Evolutionary conservation across 35 echinoderm and acorn worm species (phyloP), one percentile per base, ranked within the genome.

Genomic region (Holothuria glaberrima): DNA sequence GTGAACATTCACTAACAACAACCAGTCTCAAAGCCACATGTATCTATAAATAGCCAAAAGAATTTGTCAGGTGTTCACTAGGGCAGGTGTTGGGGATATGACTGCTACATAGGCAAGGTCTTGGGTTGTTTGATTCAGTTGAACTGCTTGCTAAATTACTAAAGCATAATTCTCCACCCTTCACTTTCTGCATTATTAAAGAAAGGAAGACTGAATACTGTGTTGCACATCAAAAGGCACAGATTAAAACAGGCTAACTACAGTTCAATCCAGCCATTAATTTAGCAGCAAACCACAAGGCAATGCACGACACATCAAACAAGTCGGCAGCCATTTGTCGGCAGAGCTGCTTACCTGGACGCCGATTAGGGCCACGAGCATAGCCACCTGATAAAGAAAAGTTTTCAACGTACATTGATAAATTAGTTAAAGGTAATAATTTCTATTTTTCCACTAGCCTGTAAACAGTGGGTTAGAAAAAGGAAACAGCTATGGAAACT

Each of bases 241-340:
- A 29, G 19, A 33, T 10, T 54, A 54, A 54, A 54, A 54, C 50
- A 54, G 50, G 50, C 50, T 69, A 33, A 26, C 66, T 69, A 69
- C 66, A 33, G 66, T 10, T 69, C 25, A 69, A 26, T 29, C 66
- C 50, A 54, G 50, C 50, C 13, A 78, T 5, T 22, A 32, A 61
- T 33, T 12, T 84, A 36, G 80, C 80, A 84, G 80, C 80, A 84
- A 82, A 84, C 80, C 80, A 84, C 80, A 84, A 84, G 80, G 80
- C 80, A 84, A 63, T 84, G 80, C 59, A 84, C 80, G 59, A 84
- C 80, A 84, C 80, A 84, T 48, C 57, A 84, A 63, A 38, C 52
- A 48, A 84, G 80, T 84, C 80, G 80, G 80, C 80, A 84, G 80
- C 80, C 80, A 59, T 32, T 58, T 59, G 48, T 9, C 24, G 74